Percentiles rank a stretch among this genome's conserved stretches.
Conservation (phyloP, 2,797 vertebrate genomes). For the Dryobates pubescens region DNA sequence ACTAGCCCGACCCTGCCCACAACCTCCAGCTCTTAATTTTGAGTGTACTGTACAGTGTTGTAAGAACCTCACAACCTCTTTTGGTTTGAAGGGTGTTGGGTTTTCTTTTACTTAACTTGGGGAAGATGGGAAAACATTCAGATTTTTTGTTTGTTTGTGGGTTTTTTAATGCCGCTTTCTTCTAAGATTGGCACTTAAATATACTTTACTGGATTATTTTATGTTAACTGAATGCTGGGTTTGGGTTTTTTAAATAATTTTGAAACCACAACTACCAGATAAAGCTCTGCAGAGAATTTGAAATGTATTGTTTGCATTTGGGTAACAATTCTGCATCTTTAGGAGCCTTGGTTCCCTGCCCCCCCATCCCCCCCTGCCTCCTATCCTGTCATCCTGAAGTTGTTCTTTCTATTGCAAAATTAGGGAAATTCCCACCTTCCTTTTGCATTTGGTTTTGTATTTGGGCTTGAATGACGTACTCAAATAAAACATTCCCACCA, state of each 20-base stretch:
- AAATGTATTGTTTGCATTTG: constrained; percentile 50
- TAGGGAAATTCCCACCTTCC: constrained; percentile 62
- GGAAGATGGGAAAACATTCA: constrained; percentile 57
- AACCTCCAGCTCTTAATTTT: constrained; percentile 62
- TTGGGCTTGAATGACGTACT: constrained; percentile 73
- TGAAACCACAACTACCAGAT: constrained; percentile 51
- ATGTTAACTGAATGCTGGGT: constrained; percentile 47
- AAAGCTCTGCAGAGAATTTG: constrained; percentile 51
- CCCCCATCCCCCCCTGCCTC: not conserved
- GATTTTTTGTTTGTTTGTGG: not conserved
- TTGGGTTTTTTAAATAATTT: constrained; percentile 47
- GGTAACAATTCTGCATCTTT: constrained; percentile 47
- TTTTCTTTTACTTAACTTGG: constrained; percentile 59
- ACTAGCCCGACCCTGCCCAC: constrained; percentile 66
- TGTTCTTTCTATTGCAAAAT: constrained; percentile 50
- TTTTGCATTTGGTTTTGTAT: constrained; percentile 73
- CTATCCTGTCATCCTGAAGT: constrained; percentile 49
- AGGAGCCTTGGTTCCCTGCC: constrained; percentile 40
- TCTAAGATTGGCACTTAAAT: constrained; percentile 72
- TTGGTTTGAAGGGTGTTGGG: constrained; percentile 71
- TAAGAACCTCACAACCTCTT: constrained; percentile 69
- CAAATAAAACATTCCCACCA: constrained; percentile 72
- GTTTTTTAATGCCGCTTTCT: constrained; percentile 64
- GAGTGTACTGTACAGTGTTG: constrained; percentile 76
- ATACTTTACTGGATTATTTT: constrained; percentile 68